phyloP scores from a whole-genome alignment of 2,888 invertebrate genomes.

The Brachypalpus laphriformis region DNA sequence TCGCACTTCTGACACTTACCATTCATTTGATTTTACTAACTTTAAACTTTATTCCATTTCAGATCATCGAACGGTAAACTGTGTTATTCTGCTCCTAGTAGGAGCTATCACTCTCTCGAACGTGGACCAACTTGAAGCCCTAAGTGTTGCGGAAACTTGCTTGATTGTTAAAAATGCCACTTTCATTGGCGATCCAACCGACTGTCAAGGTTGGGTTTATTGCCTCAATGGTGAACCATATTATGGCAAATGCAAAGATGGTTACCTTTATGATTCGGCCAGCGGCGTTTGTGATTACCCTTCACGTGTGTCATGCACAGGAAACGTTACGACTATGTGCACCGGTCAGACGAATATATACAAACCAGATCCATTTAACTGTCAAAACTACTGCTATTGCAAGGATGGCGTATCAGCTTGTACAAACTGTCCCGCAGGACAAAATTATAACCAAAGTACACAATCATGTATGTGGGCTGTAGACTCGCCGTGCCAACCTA shows the following conservation, averaged over 20 bases:
- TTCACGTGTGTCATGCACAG: conserved; percentile 32
- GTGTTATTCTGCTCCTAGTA: not conserved
- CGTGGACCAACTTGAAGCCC: not conserved
- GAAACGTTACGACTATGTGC: conserved; percentile 33
- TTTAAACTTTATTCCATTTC: not conserved
- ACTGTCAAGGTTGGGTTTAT: conserved; percentile 78
- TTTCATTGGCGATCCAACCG: conserved; percentile 79
- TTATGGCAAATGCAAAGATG: conserved; percentile 75
- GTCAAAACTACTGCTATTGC: conserved; percentile 48
- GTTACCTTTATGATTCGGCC: conserved; percentile 76
- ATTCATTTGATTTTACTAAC: not conserved
- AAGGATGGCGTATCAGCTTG: not conserved
- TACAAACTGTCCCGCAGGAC: conserved; percentile 11
- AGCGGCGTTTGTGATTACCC: conserved; percentile 32
- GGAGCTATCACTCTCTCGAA: not conserved
- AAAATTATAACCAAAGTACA: conserved; percentile 50
- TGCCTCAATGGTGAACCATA: conserved; percentile 77
- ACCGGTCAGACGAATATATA: conserved; percentile 1
- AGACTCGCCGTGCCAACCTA: conserved; percentile 76
- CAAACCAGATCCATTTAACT: conserved; percentile 40
- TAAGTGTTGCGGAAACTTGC: conserved; percentile 74
- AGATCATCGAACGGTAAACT: conserved; percentile 8
- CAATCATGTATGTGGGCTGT: conserved; percentile 74
- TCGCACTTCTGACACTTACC: too few species aligned
- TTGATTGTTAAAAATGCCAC: conserved; percentile 76